phyloP scores from a whole-genome alignment of 2,113 vertebrate species.

The Dermatemys mawii region DNA sequence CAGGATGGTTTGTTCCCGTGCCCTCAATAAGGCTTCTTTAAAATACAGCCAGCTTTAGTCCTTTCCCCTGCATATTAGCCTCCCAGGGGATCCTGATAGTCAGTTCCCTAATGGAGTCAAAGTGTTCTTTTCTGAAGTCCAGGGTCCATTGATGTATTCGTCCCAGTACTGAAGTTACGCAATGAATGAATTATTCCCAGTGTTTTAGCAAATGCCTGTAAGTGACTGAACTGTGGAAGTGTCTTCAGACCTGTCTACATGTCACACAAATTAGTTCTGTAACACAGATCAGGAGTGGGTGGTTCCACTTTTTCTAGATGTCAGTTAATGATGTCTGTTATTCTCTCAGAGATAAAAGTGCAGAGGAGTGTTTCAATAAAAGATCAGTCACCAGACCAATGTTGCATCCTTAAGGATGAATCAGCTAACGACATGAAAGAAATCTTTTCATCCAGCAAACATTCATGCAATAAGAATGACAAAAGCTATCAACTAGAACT shows the following conservation, averaged over 20 bases:
- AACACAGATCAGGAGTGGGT: background rate
- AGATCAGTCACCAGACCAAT: conserved; percentile 79
- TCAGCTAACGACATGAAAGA: conserved; percentile 67
- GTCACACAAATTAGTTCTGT: background rate
- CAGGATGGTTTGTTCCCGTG: too few species aligned
- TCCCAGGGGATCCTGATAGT: too few species aligned
- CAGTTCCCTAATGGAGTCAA: too few species aligned
- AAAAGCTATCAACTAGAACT: conserved; percentile 8
- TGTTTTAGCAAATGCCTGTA: background rate
- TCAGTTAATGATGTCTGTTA: conserved; percentile 31
- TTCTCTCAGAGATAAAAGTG: conserved; percentile 60
- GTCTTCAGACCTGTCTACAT: background rate
- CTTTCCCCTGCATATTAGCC: too few species aligned
- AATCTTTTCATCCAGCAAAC: conserved; percentile 65
- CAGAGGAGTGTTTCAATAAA: conserved; percentile 70
- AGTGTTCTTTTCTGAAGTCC: too few species aligned
- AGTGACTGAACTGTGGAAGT: background rate
- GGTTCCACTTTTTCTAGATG: background rate
- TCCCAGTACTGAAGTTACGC: background rate
- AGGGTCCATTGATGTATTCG: background rate
- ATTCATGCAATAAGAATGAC: conserved; percentile 60
- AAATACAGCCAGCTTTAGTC: too few species aligned
- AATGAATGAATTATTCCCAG: background rate
- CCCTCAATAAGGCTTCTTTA: too few species aligned
- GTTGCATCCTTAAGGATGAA: conserved; percentile 76